These are phyloP conservation scores for Gadopsis bispinosus DNA, from an alignment of 2,797 vertebrate species.

Conservation along the genomic window DNA sequence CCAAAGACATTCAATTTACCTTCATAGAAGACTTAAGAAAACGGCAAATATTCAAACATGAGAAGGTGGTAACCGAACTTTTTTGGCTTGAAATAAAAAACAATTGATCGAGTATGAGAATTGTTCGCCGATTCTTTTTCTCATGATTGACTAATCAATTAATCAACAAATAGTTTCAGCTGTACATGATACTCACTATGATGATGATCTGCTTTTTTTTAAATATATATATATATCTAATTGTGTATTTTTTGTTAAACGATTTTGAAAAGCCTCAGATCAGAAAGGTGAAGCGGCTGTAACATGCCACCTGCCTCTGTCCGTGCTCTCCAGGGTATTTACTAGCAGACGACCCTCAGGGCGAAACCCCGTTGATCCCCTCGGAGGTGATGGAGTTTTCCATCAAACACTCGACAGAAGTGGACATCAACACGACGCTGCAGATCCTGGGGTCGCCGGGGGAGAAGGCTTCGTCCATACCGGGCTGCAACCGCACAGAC, in stretches of 20 bases:
- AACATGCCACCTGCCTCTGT: not conserved
- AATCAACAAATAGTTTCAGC: not conserved
- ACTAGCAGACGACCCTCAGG: slow-evolving; percentile 98
- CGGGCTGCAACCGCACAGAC: slow-evolving; percentile 98
- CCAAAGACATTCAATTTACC: not conserved
- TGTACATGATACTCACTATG: not conserved
- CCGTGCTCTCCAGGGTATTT: slow-evolving; percentile 82
- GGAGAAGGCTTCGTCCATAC: slow-evolving; percentile 98
- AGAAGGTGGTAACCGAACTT: not conserved
- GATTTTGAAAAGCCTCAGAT: not conserved
- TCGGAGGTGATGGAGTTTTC: slow-evolving; percentile 99
- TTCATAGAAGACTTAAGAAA: no score
- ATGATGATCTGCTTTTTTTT: not conserved
- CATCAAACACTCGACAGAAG: slow-evolving; percentile 97
- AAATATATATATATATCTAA: not conserved
- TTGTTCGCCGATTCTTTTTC: not conserved
- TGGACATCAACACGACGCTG: slow-evolving; percentile 98
- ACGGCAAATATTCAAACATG: not conserved
- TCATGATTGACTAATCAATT: not conserved
- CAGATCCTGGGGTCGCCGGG: slow-evolving; percentile 98
- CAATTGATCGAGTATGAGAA: no score
- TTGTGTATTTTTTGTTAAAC: not conserved
- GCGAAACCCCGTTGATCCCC: slow-evolving; percentile 98
- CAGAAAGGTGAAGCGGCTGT: not conserved
- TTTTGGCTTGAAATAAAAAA: no score